Evolutionary conservation across 2,888 invertebrate species (phyloP).

Genomic region (Drosophila gaucha): DNA sequence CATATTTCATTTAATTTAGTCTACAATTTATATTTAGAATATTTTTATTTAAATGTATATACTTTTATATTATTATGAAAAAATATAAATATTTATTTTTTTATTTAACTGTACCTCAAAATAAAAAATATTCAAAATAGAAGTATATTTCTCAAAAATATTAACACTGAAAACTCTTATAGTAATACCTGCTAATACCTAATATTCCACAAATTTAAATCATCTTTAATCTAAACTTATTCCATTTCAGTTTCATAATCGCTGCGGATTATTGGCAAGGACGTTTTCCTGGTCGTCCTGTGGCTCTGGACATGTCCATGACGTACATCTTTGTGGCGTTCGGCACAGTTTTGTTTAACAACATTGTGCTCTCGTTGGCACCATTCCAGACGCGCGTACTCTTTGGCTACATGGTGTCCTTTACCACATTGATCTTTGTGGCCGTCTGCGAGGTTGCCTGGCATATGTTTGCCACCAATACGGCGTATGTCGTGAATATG

Average conservation of each 20-base stretch:
- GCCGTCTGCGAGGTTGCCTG: constrained; percentile 94
- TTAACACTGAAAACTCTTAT: too few species aligned
- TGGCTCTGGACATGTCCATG: constrained; percentile 96
- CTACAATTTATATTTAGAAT: neutral
- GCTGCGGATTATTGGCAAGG: constrained; percentile 96
- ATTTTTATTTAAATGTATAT: too few species aligned
- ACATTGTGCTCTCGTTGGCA: constrained; percentile 92
- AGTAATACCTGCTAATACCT: too few species aligned
- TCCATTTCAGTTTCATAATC: constrained; percentile 91
- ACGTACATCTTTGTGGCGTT: constrained; percentile 96
- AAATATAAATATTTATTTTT: neutral
- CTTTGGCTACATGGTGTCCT: constrained; percentile 93
- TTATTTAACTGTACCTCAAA: neutral
- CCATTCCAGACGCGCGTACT: constrained; percentile 93
- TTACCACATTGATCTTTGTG: constrained; percentile 92
- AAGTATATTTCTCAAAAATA: neutral
- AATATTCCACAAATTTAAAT: neutral
- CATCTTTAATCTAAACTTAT: neutral
- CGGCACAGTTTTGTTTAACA: constrained; percentile 93
- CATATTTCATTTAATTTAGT: neutral
- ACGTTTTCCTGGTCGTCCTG: constrained; percentile 92
- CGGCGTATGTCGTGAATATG: constrained; percentile 93
- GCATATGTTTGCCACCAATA: constrained; percentile 91
- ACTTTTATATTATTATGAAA: too few species aligned
- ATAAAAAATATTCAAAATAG: neutral